Evolutionary conservation across 2,888 invertebrate genomes (phyloP).

Genomic region (Stenolophus ochropezus): DNA sequence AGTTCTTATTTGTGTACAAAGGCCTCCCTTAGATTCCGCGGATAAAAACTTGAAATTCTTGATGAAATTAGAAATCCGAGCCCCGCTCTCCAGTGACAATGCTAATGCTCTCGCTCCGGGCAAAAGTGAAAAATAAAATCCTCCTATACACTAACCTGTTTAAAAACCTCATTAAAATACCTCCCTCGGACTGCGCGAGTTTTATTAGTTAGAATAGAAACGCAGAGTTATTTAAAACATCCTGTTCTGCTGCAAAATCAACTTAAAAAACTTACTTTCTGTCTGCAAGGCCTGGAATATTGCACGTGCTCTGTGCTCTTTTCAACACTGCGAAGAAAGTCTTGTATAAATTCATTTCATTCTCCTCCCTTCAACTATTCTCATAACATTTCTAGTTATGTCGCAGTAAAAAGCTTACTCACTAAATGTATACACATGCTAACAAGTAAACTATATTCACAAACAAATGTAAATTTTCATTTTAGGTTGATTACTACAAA

Average conservation of each 20-base stretch:
- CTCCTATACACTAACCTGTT: constrained; percentile 48
- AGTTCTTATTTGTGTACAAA: background rate
- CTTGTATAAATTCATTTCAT: background rate
- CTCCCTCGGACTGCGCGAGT: constrained; percentile 39
- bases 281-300: background rate
- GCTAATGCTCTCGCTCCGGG: background rate
- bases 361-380: too few relatives aligned
- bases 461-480: too few relatives aligned
- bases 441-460: too few relatives aligned
- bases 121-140: background rate
- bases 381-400: too few relatives aligned
- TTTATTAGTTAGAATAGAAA: constrained; percentile 46
- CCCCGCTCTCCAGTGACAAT: background rate
- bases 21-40: background rate
- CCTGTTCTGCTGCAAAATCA: constrained; percentile 30
- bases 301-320: background rate
- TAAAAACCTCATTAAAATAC: constrained; percentile 57
- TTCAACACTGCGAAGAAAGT: background rate
- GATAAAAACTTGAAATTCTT: background rate
- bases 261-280: constrained; percentile 45
- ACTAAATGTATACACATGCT: too few relatives aligned
- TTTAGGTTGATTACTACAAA: too few relatives aligned
- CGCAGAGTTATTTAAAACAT: constrained; percentile 48
- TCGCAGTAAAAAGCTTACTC: too few relatives aligned
- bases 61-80: constrained; percentile 17